phyloP scores from a whole-genome alignment of 2,113 vertebrate genomes.

The Burhinus bistriatus region DNA sequence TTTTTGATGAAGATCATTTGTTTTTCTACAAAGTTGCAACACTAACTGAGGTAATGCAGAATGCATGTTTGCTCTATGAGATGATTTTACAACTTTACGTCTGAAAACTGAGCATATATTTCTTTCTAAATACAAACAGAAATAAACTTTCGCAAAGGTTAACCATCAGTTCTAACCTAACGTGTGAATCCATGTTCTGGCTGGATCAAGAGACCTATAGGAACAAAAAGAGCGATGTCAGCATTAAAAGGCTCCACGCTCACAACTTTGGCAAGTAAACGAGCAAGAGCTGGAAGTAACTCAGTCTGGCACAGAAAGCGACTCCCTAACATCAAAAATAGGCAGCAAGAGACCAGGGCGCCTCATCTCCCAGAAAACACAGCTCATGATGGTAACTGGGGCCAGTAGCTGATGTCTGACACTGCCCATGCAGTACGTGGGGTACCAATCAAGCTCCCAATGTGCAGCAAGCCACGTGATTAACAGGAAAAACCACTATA shows the following conservation, averaged over 20 bases:
- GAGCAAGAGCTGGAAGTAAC: neutral
- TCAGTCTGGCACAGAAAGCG: neutral
- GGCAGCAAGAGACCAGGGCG: neutral
- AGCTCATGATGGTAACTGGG: neutral
- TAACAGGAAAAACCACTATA: neutral
- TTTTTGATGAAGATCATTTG: slow-evolving; percentile 12
- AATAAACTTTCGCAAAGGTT: neutral
- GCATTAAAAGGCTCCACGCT: neutral
- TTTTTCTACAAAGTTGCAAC: neutral
- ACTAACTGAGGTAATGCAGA: slow-evolving; percentile 9
- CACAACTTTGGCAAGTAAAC: neutral
- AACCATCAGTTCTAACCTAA: neutral
- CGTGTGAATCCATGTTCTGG: neutral
- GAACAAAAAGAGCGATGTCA: neutral
- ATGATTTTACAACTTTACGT: neutral
- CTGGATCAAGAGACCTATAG: neutral
- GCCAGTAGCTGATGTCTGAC: neutral
- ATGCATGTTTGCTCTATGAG: neutral
- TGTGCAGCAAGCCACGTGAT: neutral
- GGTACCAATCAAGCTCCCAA: neutral
- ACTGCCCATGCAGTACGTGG: accelerated
- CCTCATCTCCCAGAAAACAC: neutral
- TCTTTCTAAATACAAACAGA: neutral
- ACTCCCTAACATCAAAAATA: neutral
- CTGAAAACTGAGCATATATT: neutral